Evolutionary conservation across 2,797 vertebrate species (phyloP).

Genomic region (Nasua narica): DNA sequence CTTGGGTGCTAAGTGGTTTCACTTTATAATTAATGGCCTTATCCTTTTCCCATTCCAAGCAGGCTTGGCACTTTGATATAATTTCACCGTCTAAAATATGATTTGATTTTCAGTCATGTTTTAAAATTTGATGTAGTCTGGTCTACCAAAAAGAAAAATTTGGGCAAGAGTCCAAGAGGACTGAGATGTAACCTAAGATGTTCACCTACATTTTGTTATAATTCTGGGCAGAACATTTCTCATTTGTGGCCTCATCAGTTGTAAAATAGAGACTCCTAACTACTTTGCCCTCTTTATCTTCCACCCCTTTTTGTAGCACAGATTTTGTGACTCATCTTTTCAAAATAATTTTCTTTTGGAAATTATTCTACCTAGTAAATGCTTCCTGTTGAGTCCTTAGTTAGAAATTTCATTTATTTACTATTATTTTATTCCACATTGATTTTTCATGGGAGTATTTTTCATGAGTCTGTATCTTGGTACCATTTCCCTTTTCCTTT

Average conservation of each 20-base stretch:
- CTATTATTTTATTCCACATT: not conserved
- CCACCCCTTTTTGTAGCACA: not conserved
- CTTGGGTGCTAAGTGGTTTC: not conserved
- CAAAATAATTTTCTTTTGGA: not conserved
- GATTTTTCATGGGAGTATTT: conserved; percentile 27
- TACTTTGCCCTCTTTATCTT: not conserved
- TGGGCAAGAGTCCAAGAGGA: not conserved
- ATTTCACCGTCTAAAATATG: conserved; percentile 35
- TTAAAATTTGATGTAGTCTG: not conserved
- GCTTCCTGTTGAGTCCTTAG: not conserved
- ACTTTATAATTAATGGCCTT: not conserved
- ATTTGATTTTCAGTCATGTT: conserved; percentile 9
- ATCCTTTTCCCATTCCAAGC: not conserved
- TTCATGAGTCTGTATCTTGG: not conserved
- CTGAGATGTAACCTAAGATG: not conserved
- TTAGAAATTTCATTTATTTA: not conserved
- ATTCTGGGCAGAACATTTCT: not conserved
- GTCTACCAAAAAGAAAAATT: not conserved
- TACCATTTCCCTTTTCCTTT: conserved; percentile 43
- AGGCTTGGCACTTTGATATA: not conserved
- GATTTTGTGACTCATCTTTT: not conserved
- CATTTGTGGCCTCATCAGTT: not conserved
- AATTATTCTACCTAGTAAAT: not conserved
- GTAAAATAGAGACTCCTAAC: not conserved
- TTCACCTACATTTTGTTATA: not conserved